Evolutionary conservation across 1,140 invertebrate species (phyloP).

Genomic region (Aplysia californica): DNA sequence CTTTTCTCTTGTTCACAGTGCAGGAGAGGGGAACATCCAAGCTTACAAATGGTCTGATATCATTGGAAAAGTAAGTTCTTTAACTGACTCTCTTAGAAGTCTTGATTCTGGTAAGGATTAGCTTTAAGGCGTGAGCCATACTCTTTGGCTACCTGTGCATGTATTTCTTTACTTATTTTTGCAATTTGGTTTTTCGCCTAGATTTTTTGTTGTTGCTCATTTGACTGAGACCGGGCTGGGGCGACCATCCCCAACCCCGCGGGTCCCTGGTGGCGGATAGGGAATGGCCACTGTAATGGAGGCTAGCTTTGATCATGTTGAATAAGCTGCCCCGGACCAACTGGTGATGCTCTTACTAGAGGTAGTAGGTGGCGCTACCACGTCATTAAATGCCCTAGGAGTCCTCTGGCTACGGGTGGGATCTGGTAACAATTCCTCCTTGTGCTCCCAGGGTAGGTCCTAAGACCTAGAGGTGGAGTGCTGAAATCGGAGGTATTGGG

Average conservation of each 20-base stretch:
- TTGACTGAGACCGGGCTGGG: not conserved
- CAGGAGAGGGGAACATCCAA: conserved; percentile 79
- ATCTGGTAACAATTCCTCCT: too few species aligned
- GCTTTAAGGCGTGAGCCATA: not conserved
- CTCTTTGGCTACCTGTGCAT: not conserved
- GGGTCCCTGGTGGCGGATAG: not conserved
- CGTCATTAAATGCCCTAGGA: too few species aligned
- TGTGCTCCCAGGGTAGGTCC: too few species aligned
- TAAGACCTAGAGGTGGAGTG: too few species aligned
- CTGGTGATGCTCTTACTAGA: too few species aligned
- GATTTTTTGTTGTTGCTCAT: not conserved
- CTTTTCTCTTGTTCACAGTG: conserved; percentile 56
- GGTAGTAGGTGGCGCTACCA: too few species aligned
- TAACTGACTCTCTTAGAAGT: not conserved
- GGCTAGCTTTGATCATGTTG: too few species aligned
- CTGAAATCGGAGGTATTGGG: too few species aligned
- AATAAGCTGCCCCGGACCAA: too few species aligned
- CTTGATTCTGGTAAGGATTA: not conserved
- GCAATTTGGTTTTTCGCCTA: not conserved
- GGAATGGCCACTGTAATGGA: too few species aligned
- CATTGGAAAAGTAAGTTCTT: conserved; percentile 69
- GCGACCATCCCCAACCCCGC: too few species aligned
- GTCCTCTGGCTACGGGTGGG: too few species aligned
- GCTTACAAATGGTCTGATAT: conserved; percentile 82
- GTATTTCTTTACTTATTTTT: not conserved